Percentiles rank a stretch among this genome's conserved stretches.
phyloP scores from a whole-genome alignment of 2,113 vertebrate genomes.

The Gadus macrocephalus region DNA sequence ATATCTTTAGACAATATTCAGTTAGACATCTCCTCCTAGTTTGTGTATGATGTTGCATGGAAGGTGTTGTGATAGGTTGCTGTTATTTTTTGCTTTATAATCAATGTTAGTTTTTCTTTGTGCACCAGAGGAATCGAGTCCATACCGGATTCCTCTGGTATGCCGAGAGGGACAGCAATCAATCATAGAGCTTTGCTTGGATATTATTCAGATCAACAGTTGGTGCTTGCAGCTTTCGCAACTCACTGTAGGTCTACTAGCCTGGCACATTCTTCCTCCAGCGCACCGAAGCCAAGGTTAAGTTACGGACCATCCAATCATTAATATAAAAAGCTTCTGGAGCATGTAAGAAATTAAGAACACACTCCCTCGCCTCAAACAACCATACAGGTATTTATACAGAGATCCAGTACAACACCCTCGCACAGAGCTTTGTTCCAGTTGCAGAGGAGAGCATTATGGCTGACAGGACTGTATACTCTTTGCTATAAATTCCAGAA shows the following conservation, averaged over 20 bases:
- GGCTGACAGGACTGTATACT: constrained; percentile 10
- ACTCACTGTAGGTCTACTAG: background rate
- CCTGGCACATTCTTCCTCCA: constrained; percentile 1
- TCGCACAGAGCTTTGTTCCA: constrained; percentile 1
- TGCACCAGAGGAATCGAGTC: too few relatives aligned
- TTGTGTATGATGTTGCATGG: too few relatives aligned
- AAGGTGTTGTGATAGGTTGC: too few relatives aligned
- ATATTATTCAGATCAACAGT: too few relatives aligned
- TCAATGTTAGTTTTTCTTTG: too few relatives aligned
- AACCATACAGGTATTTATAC: background rate
- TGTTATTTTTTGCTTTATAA: too few relatives aligned
- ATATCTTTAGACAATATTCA: too few relatives aligned
- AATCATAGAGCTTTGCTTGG: too few relatives aligned
- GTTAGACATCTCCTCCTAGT: too few relatives aligned
- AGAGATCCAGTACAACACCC: constrained; percentile 3
- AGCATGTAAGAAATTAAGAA: constrained; percentile 62
- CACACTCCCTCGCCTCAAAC: constrained; percentile 37
- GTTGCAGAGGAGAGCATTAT: constrained; percentile 21
- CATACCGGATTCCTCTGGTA: too few relatives aligned
- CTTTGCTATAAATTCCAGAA: constrained; percentile 17
- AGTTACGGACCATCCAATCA: constrained; percentile 52
- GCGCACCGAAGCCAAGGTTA: constrained; percentile 33
- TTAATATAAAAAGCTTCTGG: constrained; percentile 55
- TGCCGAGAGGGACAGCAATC: too few relatives aligned
- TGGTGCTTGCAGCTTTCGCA: too few relatives aligned